Conservation (phyloP, 1,140 invertebrate genomes). For the Gryllus bimaculatus region DNA sequence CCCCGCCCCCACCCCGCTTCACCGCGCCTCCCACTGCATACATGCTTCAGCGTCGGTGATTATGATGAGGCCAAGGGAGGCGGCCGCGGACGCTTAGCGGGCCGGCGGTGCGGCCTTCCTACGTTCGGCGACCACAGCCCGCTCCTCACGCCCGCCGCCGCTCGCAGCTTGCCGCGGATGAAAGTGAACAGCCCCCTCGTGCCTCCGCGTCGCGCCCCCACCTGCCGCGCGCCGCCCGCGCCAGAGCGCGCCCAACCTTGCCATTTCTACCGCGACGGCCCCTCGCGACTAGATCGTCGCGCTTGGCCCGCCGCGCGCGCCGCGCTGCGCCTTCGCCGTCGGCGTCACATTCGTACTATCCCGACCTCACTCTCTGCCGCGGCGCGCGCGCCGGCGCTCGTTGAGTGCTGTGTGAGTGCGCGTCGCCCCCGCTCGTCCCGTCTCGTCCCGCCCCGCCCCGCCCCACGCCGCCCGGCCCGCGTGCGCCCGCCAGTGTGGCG, state of each 20-base stretch:
- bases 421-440: not conserved
- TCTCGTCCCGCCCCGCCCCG: too few relatives aligned
- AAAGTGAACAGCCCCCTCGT: not conserved
- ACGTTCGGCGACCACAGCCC: too few relatives aligned
- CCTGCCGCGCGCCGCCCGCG: too few relatives aligned
- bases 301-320: not conserved
- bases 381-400: too few relatives aligned
- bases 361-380: not conserved
- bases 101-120: not conserved
- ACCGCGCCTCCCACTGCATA: too few relatives aligned
- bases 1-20: too few relatives aligned
- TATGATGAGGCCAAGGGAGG: slow-evolving; percentile 2
- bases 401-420: not conserved
- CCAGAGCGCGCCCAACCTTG: not conserved
- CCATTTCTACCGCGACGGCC: not conserved
- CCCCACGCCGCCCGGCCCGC: too few relatives aligned
- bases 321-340: too few relatives aligned
- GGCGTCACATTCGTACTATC: not conserved
- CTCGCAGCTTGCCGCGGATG: not conserved
- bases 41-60: not conserved
- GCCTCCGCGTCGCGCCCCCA: not conserved
- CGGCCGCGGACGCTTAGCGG: not conserved
- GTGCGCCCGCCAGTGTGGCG: not conserved
- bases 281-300: not conserved
- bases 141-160: not conserved